Evolutionary conservation across 2,888 invertebrate genomes (phyloP), one percentile per base, ranked within the genome.

Genomic region (Ichneumon xanthorius): DNA sequence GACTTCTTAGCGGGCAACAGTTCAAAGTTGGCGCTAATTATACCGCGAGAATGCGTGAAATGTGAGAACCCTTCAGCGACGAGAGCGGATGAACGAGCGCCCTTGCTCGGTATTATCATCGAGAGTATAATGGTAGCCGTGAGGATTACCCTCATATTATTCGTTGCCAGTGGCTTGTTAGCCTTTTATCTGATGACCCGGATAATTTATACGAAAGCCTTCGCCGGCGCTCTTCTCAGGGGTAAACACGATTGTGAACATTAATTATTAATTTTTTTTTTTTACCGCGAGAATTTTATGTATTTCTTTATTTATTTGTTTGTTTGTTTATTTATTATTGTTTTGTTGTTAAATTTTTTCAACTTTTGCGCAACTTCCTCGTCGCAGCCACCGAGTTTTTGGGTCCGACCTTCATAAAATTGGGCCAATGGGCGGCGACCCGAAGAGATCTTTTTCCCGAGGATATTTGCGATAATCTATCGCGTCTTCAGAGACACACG

Each of bases 391-490:
- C 94, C 26, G 93, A 94, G 86, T 88, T 89, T 70, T 91, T 94
- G 63, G 95, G 95, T 0, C 95, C 95, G 1, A 94, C 95, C n/a
- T 94, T 95, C 75, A 91, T 95, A 33, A 95, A 95, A 89, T 91
- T 95, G 26, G 95, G 95, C 1, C 95, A 95, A 87, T 95, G 95
- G 95, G 93, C 94, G 37, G 93, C 94, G 33, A 95, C 95, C 5
- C 88, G 95, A 16, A 89, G 94, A 63, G 95, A 95, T 88, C 84
- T 95, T 48, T 95, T 95, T 86, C 92, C 94, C 3, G 90, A 92
- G 68, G 93, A 94, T 45, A 90, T 95, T 85, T 95, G 95, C 89
- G 90, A 92, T 33, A 87, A 88, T 4, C 92, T 95, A 11, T 90
- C 93, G 7, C 89, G 85, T 9, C 90, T 95, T 3, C 94, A 95